Conservation (phyloP, 1,140 invertebrate species). For the Nymphalis io region DNA sequence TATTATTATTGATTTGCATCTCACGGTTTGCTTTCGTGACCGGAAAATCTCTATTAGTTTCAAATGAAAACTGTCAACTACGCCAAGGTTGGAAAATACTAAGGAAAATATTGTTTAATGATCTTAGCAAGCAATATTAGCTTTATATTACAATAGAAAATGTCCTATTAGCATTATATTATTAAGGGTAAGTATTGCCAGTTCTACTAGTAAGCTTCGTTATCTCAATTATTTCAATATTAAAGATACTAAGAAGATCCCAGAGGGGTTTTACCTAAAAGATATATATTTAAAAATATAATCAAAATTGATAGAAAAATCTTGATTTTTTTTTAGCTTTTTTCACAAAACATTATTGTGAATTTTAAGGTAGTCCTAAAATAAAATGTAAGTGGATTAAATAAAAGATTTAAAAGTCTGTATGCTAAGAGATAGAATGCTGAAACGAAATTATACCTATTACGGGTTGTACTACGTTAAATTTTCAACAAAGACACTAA, state of each 20-base stretch:
- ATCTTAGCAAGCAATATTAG: no score
- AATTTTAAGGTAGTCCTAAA: no score
- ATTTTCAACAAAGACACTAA: not conserved
- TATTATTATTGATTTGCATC: slow-evolving; percentile 37
- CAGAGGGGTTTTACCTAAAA: no score
- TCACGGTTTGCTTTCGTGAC: slow-evolving; percentile 41
- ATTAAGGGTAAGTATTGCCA: no score
- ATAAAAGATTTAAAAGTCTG: not conserved
- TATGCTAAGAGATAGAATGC: not conserved
- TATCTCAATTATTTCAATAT: not conserved
- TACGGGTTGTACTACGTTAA: not conserved
- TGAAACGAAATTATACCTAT: not conserved
- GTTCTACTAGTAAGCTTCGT: not conserved
- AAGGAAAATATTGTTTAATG: not conserved
- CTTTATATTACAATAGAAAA: not conserved
- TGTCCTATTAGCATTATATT: no score
- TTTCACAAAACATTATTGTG: no score
- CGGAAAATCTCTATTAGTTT: slow-evolving; percentile 38
- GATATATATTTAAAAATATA: no score
- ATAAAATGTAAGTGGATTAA: not conserved
- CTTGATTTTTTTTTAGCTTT: no score
- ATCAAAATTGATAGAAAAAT: no score
- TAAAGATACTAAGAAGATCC: not conserved
- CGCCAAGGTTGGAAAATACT: not conserved
- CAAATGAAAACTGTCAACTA: slow-evolving; percentile 9